Evolutionary conservation across 1,140 invertebrate genomes (phyloP), one percentile per base, ranked within the genome.

Genomic region (Conus ventricosus): DNA sequence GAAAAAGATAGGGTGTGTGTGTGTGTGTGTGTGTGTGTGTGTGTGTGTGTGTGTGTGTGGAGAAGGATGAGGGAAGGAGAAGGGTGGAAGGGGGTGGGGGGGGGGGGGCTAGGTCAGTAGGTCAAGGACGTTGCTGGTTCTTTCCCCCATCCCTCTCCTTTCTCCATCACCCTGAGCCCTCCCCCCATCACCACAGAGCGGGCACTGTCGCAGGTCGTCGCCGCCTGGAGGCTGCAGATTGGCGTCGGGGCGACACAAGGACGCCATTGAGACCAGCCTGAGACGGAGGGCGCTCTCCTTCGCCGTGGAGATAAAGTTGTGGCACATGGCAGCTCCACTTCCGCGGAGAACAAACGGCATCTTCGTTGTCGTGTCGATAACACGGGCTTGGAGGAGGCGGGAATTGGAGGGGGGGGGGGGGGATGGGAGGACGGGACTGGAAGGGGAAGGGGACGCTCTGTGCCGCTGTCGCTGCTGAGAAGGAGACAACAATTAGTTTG

Each of bases 201-300:
- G 27, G 78, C 51, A 27, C 78, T 83, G 81, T 83, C 81, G 20
- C 39, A 75, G 84, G 60, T 85, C 63, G 84, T 27, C 17, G 75
- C 63, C 75, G 84, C 11, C 13, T 25, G 63, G 63, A 60, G 15
- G 57, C 57, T 15, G 67, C 15, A 85, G 84, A 85, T 85, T 85
- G 55, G 55, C 51, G 84, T 27, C 84, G 17, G 15, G 57, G 67
- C 84, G 84, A 85, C 84, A 85, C 84, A 85, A 85, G 63, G 84
- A 85, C 84, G 84, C 84, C 84, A 75, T 85, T 85, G 25, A 75
- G 63, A 20, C 6, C 15, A 67, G 84, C 84, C 13, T 13, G 25
- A 75, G 63, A 25, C 57, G 8, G 8, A 39, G 39, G 39, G 8
- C 60, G 27, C 71, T 71, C 51, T 23, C 57, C 27, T 15, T n/a